These are phyloP conservation scores for human DNA, from an alignment of 2,113 vertebrate species.

Conservation along the genomic window GRCh38 chr14:31904001-31904500, in stretches of 20 bases:
- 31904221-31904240: background rate
- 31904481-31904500: background rate
- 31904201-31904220: background rate
- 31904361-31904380: background rate
- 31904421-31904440: background rate
- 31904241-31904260: background rate
- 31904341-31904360: background rate
- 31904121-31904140: background rate
- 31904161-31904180: background rate
- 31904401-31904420: background rate
- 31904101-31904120: background rate
- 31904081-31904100: background rate
- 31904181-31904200: background rate
- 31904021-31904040: background rate
- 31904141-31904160: background rate
- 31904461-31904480: background rate
- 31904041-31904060: background rate
- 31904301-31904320: background rate
- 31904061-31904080: background rate
- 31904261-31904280: background rate
- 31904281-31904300: background rate
- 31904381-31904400: background rate
- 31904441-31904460: background rate
- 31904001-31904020: background rate
- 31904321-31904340: background rate